A percentile compares a stretch with the other conserved stretches of the same genome.
phyloP scores from a whole-genome alignment of 2,888 invertebrate species.

The Tachina grossa region DNA sequence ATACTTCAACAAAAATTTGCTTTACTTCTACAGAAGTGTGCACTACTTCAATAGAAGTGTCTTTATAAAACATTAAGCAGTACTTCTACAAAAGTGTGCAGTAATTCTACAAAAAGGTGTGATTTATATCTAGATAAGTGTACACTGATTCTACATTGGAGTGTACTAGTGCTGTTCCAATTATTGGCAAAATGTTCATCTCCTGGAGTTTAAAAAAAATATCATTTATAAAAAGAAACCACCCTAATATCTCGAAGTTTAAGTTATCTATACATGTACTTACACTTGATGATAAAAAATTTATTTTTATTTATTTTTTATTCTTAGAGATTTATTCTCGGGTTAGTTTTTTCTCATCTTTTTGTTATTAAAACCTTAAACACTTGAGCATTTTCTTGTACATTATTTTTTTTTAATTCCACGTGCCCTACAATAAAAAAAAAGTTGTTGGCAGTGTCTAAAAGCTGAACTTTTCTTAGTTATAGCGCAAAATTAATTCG shows the following conservation, averaged over 20 bases:
- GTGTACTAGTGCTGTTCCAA: no score
- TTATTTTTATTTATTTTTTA: slow-evolving; percentile 42
- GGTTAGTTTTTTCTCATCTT: slow-evolving; percentile 37
- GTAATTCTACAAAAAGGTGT: no score
- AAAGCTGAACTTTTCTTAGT: background rate
- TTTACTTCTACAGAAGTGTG: no score
- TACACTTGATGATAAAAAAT: slow-evolving; percentile 59
- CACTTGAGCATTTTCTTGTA: slow-evolving; percentile 49
- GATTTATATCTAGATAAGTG: no score
- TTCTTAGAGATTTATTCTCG: slow-evolving; percentile 54
- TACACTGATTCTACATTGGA: no score
- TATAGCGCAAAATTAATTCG: background rate
- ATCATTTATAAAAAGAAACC: background rate
- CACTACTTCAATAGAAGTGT: no score
- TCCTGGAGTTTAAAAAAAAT: no score
- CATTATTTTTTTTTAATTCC: slow-evolving; percentile 13
- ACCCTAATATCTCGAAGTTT: background rate
- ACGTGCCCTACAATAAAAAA: background rate
- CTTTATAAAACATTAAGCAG: no score
- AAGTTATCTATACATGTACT: slow-evolving; percentile 63
- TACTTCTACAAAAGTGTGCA: no score
- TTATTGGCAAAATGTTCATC: no score
- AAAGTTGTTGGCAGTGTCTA: background rate
- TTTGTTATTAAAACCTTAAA: slow-evolving; percentile 60
- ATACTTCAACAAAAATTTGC: no score